Evolutionary conservation across 1,140 invertebrate species (phyloP), one percentile per base, ranked within the genome.

Genomic region (Dendroctonus valens): DNA sequence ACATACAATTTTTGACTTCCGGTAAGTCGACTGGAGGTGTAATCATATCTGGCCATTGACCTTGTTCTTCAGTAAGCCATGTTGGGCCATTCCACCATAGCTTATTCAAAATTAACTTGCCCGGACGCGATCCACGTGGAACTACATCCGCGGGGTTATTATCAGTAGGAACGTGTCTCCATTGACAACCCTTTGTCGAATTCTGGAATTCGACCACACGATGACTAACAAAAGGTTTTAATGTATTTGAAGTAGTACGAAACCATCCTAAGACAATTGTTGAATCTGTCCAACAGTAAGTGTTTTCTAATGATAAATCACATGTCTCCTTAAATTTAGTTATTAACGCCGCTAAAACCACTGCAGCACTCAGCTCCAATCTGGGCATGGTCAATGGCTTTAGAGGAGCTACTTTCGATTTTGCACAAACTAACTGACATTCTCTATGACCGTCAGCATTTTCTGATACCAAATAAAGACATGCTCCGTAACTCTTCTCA

Each of bases 331-430:
- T 8, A 40, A 52, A 9, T 50, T 60, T 53, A 8, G 12, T 52
- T 12, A 73, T 7, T 7, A 72, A 40, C 7, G 69, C 37, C 15
- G 72, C 66, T 5, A 75, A 69, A 7, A 80, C 14, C 6, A 77
- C n/a, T 0, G 79, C 78, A 9, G 73, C 81, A 49, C 67, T 74
- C 8, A 81, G 64, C 62, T 82, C 81, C n/a, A 80, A 54, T 37
- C 78, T 48, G 5, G 79, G 77, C 49, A 80, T 75, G 3, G 79
- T 72, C n/a, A 63, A 60, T 0, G 69, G 65, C 52, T 74, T 74
- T 5, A 79, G 52, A 9, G 79, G 78, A 9, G 79, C 70, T 7
- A 68, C 60, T 38, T 63, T 62, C 7, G 59, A 62, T 63, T 68
- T 68, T 6, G 66, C 49, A 79, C 77, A 69, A 37, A 49, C 72